Conservation (phyloP, 2,888 invertebrate genomes). For the Platycnemis pennipes region DNA sequence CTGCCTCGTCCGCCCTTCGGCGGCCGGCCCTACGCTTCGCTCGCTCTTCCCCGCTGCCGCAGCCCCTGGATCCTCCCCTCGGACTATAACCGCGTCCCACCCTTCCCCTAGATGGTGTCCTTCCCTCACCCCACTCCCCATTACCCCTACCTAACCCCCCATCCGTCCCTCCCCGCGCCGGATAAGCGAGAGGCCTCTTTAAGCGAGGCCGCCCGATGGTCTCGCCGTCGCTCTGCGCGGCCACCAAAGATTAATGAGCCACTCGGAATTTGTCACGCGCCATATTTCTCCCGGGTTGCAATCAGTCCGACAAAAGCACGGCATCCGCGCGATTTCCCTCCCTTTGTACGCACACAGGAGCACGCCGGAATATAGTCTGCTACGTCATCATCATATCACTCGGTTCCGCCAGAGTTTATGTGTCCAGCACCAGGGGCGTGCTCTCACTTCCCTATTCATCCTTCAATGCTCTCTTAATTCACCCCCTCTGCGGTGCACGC, state of each 20-base stretch:
- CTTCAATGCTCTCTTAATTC: slow-evolving; percentile 19
- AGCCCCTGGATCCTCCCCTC: no score
- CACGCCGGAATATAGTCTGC: neutral
- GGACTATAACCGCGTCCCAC: neutral
- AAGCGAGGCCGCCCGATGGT: neutral
- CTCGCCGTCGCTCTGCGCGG: slow-evolving; percentile 33
- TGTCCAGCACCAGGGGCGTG: neutral
- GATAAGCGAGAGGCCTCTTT: slow-evolving; percentile 24
- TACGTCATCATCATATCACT: slow-evolving; percentile 42
- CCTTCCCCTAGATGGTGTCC: neutral
- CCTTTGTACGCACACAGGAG: neutral
- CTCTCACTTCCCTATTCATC: slow-evolving; percentile 6
- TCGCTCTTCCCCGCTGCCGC: neutral
- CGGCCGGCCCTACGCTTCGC: neutral
- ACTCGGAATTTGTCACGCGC: slow-evolving; percentile 54
- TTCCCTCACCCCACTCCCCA: no score
- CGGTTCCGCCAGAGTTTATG: neutral
- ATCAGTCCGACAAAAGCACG: slow-evolving; percentile 49
- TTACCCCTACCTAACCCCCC: no score
- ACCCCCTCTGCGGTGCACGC: neutral
- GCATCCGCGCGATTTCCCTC: slow-evolving; percentile 44
- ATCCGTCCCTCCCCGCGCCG: neutral
- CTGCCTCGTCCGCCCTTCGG: neutral
- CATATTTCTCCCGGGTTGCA: slow-evolving; percentile 61
- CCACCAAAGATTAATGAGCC: slow-evolving; percentile 65